Percentiles rank a stretch among this genome's conserved stretches.
These are phyloP conservation scores for Scatophagus argus DNA, from an alignment of 2,113 vertebrate species.

Conservation along the genomic window DNA sequence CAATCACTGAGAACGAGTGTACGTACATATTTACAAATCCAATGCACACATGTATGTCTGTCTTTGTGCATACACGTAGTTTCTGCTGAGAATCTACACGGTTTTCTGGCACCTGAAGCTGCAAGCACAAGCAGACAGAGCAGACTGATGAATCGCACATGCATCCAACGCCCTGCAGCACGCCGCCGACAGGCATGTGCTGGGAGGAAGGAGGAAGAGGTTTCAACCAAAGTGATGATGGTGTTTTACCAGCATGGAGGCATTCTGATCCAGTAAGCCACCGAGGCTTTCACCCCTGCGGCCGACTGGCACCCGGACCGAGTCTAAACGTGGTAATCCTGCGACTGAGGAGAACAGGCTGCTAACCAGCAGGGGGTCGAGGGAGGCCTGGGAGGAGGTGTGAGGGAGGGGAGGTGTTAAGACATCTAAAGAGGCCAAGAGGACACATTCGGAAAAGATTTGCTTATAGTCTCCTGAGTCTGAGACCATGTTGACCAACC, in stretches of 20 bases:
- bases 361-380: slow-evolving; percentile 94
- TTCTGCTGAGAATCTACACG: neutral
- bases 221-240: slow-evolving; percentile 2
- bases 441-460: neutral
- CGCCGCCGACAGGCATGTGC: slow-evolving; percentile 59
- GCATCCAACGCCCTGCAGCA: slow-evolving; percentile 88
- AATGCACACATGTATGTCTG: neutral
- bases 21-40: no score
- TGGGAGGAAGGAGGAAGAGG: slow-evolving; percentile 80
- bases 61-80: neutral
- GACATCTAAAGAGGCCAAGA: slow-evolving; percentile 23
- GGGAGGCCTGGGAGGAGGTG: slow-evolving; percentile 92
- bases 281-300: slow-evolving; percentile 90
- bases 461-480: neutral
- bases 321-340: slow-evolving; percentile 90
- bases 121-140: slow-evolving; percentile 87
- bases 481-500: neutral
- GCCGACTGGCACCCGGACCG: slow-evolving; percentile 91
- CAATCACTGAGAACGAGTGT: no score
- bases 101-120: slow-evolving; percentile 51
- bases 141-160: slow-evolving; percentile 85
- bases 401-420: slow-evolving; percentile 31
- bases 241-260: slow-evolving; percentile 92
- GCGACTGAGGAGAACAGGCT: slow-evolving; percentile 93
- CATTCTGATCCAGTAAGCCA: slow-evolving; percentile 90